Percentiles rank a stretch among this genome's conserved stretches.
phyloP scores from a whole-genome alignment of 2,888 invertebrate genomes.

The Yponomeuta plumbellus region DNA sequence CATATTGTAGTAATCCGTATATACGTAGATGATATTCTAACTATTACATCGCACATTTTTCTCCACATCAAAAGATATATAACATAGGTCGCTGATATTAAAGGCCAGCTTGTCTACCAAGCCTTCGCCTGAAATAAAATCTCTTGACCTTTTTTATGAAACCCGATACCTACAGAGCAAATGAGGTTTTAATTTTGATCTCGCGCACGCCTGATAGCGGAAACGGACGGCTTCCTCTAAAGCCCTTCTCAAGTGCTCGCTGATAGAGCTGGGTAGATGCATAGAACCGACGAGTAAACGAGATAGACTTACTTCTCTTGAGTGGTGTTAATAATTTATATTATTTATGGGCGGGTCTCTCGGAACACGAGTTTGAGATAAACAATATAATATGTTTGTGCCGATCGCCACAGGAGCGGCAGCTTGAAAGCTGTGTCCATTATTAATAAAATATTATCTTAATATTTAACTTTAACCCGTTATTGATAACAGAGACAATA shows the following conservation, averaged over 20 bases:
- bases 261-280: constrained; percentile 17
- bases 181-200: constrained; percentile 27
- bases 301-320: constrained; percentile 21
- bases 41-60: too few species aligned
- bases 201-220: constrained; percentile 25
- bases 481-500: constrained; percentile 25
- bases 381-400: constrained; percentile 22
- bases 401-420: constrained; percentile 13
- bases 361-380: constrained; percentile 22
- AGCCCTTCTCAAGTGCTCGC: constrained; percentile 26
- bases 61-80: too few species aligned
- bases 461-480: constrained; percentile 26
- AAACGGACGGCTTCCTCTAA: constrained; percentile 22
- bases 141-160: constrained; percentile 16
- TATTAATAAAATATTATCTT: constrained; percentile 9
- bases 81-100: background rate
- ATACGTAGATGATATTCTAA: too few species aligned
- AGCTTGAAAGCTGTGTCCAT: constrained; percentile 21
- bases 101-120: background rate
- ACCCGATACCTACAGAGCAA: constrained; percentile 22
- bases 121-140: constrained; percentile 1
- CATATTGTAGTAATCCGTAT: too few species aligned
- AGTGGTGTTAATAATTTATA: constrained; percentile 25
- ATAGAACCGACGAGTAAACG: constrained; percentile 21
- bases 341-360: constrained; percentile 25